Base-by-base conservation (phyloP, 2,797 vertebrate genomes). In the Pantherophis vulpinus region DNA sequence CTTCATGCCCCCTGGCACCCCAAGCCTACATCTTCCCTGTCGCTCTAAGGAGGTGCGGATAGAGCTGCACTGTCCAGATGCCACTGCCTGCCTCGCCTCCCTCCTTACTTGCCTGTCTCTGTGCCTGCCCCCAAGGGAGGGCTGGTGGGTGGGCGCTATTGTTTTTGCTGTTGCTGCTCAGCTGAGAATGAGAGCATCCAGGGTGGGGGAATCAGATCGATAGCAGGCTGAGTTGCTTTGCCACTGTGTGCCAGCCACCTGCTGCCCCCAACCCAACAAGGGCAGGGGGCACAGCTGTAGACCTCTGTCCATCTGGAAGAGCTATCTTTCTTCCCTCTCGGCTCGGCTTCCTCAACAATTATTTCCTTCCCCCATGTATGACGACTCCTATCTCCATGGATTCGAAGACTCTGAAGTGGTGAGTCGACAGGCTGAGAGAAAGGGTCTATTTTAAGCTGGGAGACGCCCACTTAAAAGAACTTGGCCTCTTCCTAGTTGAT, bases 401-500 rank as follows among this genome's bases (percentile, higher is more conserved):
- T 97, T 98, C 96, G 97, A 98, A 96, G 97, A 98, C 96, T 97
- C 97, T 92, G 97, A 97, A 96, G 97, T 97, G 97, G 97, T 97
- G 96, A 98, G 97, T 60, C 60, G 90, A 91, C 86, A 92, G 93
- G 93, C 56, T 74, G 90, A 94, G 42, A 91, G 91, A 87, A 47
- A 88, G 56, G 91, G 60, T 66, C 88, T 92, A 92, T 92, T 94
- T 94, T 94, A 86, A 91, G 87, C 93, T 32, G 58, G 87, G 70
- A 86, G 56, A 79, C 70, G 20, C 93, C 90, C 93, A 93, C 90
- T 56, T 89, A 25, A 79, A 55, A 37, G 56, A 89, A 93, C 37
- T 74, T 56, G 66, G 87, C 70, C 83, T 20, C 87, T 16, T 66
- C 47, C 51, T 79, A 18, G 59, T 32, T 63, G 51, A 5, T 23